Evolutionary conservation across 37 sponge, comb jelly and placozoan species (phyloP).

Genomic region (Dysidea cf. avara): DNA sequence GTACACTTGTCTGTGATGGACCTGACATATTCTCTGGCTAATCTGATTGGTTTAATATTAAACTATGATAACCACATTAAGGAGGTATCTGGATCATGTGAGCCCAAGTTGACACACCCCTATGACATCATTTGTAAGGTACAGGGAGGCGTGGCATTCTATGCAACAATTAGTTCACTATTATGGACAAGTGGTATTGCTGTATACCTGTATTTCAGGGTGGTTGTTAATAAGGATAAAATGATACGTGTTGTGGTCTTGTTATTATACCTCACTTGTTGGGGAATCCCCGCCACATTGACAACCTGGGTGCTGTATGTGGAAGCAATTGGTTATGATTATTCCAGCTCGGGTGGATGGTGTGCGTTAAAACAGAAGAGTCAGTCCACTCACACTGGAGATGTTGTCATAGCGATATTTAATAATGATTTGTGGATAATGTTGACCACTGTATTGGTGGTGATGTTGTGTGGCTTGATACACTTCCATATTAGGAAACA

Average conservation of each 20-base stretch:
- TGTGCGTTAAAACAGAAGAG: conserved; percentile 53
- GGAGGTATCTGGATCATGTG: no score
- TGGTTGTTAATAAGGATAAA: conserved; percentile 15
- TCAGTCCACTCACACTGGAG: background rate
- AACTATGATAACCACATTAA: conserved; percentile 13
- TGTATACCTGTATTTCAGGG: conserved; percentile 40
- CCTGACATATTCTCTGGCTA: conserved; percentile 15
- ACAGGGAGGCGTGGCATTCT: conserved; percentile 41
- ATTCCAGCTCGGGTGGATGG: conserved; percentile 63
- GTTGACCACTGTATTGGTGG: conserved; percentile 52
- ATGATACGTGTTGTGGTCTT: conserved; percentile 9
- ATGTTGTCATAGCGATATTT: conserved; percentile 32
- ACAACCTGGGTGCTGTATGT: conserved; percentile 47
- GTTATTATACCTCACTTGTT: conserved; percentile 32
- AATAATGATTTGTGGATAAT: conserved; percentile 76
- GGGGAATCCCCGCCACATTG: conserved; percentile 53
- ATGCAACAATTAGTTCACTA: conserved; percentile 39
- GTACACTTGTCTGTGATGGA: conserved; percentile 61
- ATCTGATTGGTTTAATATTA: conserved; percentile 42
- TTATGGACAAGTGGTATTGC: conserved; percentile 53
- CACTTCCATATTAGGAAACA: conserved; percentile 44
- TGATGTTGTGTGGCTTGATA: conserved; percentile 43
- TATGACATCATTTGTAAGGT: conserved; percentile 15
- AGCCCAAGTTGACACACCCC: no score
- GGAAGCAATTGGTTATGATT: conserved; percentile 32